A percentile compares a stretch with the other conserved stretches of the same genome.
phyloP scores from a whole-genome alignment of 2,797 vertebrate genomes.

The Pipistrellus kuhlii region DNA sequence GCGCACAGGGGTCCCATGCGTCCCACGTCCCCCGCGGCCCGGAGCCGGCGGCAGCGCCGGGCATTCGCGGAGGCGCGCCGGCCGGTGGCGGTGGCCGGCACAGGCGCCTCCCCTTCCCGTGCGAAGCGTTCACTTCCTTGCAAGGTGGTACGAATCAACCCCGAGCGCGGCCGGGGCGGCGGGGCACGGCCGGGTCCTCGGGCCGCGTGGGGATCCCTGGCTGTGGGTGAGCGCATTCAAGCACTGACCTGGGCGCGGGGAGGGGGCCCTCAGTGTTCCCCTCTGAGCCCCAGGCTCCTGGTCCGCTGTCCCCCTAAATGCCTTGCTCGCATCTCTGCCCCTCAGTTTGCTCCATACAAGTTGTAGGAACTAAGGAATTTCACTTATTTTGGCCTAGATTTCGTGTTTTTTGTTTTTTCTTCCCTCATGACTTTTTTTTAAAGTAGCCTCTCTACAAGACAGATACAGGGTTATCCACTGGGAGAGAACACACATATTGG shows the following conservation, averaged over 20 bases:
- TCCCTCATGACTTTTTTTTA: constrained; percentile 36
- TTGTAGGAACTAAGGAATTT: constrained; percentile 70
- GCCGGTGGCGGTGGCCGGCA: constrained; percentile 80
- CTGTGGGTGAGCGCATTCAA: not conserved
- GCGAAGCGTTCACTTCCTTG: constrained; percentile 95
- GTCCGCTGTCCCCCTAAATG: not conserved
- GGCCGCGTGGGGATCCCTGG: constrained; percentile 23
- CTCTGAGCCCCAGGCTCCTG: not conserved
- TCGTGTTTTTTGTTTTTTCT: not conserved
- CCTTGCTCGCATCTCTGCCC: not conserved
- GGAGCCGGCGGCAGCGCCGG: constrained; percentile 15
- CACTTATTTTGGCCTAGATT: constrained; percentile 74
- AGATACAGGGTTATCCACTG: constrained; percentile 23
- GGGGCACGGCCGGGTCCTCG: constrained; percentile 85
- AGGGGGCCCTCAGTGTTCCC: not conserved
- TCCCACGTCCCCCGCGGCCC: not conserved
- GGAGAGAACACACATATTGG: constrained; percentile 41
- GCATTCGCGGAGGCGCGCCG: constrained; percentile 74
- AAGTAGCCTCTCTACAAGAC: constrained; percentile 55
- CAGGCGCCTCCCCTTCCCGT: constrained; percentile 97
- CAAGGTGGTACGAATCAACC: constrained; percentile 98
- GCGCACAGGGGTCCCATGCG: constrained; percentile 25
- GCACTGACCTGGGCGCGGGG: not conserved
- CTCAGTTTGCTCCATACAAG: constrained; percentile 65
- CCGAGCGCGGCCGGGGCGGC: constrained; percentile 90